Evolutionary conservation across 2,888 invertebrate species (phyloP).

Genomic region (Ichneumon xanthorius): DNA sequence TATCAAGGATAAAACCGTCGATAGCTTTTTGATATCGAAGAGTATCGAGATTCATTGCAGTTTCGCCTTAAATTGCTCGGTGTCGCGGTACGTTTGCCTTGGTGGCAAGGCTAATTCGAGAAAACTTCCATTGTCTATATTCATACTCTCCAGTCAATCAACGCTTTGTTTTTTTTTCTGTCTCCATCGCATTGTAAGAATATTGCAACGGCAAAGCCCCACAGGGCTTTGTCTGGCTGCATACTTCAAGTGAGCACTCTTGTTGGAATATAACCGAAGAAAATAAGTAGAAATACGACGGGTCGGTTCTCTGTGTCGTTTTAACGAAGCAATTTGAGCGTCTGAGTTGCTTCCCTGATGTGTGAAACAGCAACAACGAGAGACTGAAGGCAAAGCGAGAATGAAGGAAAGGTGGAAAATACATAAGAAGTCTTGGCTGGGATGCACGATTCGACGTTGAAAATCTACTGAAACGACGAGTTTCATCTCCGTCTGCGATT

Average conservation of each 20-base stretch:
- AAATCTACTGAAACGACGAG: slow-evolving; percentile 16
- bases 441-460: slow-evolving; percentile 1
- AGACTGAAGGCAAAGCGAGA: slow-evolving; percentile 13
- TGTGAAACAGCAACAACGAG: slow-evolving; percentile 29
- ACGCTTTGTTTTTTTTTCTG: slow-evolving; percentile 13
- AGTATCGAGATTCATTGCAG: background rate
- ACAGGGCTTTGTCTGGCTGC: slow-evolving; percentile 27
- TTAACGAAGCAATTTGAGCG: slow-evolving; percentile 77
- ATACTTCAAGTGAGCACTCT: background rate
- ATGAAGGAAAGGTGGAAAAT: slow-evolving; percentile 31
- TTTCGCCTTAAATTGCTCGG: background rate
- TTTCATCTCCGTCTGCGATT: slow-evolving; percentile 9
- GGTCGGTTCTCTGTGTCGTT: slow-evolving; percentile 68
- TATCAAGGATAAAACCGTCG: background rate
- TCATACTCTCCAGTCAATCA: slow-evolving; percentile 22
- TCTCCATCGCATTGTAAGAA: slow-evolving; percentile 5
- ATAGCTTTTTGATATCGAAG: background rate
- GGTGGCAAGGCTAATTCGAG: background rate
- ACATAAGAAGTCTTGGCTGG: slow-evolving; percentile 21
- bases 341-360: slow-evolving; percentile 70
- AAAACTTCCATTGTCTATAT: slow-evolving; percentile 35
- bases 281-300: slow-evolving; percentile 58
- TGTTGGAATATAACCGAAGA: slow-evolving; percentile 33
- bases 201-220: slow-evolving; percentile 29
- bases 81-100: background rate